These are phyloP conservation scores for Scylla paramamosain DNA, from an alignment of 1,140 invertebrate species.

Conservation along the genomic window DNA sequence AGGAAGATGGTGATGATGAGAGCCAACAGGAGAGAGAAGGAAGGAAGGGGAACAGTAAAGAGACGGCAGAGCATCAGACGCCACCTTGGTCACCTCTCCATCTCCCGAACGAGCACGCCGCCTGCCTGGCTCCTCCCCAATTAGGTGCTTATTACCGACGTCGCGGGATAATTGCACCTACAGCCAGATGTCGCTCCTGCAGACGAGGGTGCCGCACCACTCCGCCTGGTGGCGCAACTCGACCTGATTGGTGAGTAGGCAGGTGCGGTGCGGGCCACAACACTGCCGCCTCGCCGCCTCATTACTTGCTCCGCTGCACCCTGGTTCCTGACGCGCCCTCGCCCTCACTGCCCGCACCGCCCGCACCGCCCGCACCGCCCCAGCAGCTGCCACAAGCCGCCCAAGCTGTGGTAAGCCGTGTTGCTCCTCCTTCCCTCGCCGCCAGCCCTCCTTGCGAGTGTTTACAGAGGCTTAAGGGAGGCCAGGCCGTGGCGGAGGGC, in stretches of 20 bases:
- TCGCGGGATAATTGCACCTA: neutral
- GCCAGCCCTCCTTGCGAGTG: too few species aligned
- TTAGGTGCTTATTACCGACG: neutral
- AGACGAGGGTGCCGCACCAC: neutral
- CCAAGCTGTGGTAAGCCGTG: too few species aligned
- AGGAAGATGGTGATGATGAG: neutral
- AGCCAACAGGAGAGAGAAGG: neutral
- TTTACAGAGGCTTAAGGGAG: too few species aligned
- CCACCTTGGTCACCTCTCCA: neutral
- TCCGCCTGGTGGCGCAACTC: neutral
- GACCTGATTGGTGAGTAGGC: neutral
- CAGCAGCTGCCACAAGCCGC: too few species aligned
- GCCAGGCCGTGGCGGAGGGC: too few species aligned
- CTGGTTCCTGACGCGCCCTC: neutral
- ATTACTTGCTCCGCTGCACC: neutral
- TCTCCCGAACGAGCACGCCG: neutral
- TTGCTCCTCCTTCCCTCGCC: too few species aligned
- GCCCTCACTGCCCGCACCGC: neutral
- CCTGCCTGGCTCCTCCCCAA: neutral
- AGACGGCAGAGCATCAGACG: neutral
- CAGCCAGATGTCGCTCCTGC: constrained; percentile 8
- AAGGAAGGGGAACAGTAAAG: neutral
- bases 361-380: neutral
- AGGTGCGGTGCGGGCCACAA: neutral
- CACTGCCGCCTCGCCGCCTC: neutral